Base-by-base conservation (phyloP, 2,797 vertebrate genomes). In the Oophaga sylvatica region DNA sequence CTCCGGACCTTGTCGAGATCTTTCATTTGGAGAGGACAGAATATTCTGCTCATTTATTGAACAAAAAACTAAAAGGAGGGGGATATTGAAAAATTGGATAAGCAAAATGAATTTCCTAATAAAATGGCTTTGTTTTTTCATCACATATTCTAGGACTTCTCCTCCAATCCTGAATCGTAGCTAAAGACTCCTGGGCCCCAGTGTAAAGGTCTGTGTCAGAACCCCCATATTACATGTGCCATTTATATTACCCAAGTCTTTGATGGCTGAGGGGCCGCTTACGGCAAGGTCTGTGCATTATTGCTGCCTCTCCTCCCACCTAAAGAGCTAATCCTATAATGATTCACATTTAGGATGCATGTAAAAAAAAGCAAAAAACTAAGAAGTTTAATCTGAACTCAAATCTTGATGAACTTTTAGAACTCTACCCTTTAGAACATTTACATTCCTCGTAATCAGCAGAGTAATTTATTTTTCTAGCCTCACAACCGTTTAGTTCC, bases 21-120 rank as follows among this genome's bases (percentile, higher is more conserved):
- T 86, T 86, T 63, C 73, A 89, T 78, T 83, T 83, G 73, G 80
- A 89, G 60, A 86, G 80, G 80, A 83, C 80, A 86, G 88, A 67
- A 86, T 73, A 63, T 70, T 59, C 71, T 71, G 63, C 91, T 93
- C 92, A 90, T 91, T 89, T 92, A 90, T 91, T 88, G 93, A 91
- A 56, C 88, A 93, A 93, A 93, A 91, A 92, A 53, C 8, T 67
- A 13, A 62, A 41, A 35, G 22, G 78, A 48, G 35, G 62, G 17
- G 19, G n/a, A 53, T 57, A 19, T 68, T 16, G 19, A 53, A 26
- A 65, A 59, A 20, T 29, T 68, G 12, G 26, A 80, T 70, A 13
- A 22, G 29, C 11, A 56, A 35, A 53, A 78, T 29, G 56, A 78
- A 17, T 10, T 31, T 12, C 29, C 13, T 68, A 31, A 68, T 31